Evolutionary conservation across 2,888 invertebrate species (phyloP).

Genomic region (Drosophila rubida): DNA sequence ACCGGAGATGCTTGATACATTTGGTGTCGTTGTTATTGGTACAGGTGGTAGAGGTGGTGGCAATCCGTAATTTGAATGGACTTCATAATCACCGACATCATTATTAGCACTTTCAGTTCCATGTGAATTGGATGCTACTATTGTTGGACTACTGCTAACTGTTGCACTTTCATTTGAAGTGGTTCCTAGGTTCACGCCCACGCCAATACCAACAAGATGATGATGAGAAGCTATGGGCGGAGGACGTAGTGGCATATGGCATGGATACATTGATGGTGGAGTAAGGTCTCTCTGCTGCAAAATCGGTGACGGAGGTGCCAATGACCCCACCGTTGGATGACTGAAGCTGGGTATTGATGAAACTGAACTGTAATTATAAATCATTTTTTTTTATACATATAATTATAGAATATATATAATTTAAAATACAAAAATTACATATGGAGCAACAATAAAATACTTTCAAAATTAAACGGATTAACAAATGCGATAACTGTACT

Average conservation of each 20-base stretch:
- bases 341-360: slow-evolving; percentile 83
- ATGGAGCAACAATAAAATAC: too few relatives aligned
- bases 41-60: slow-evolving; percentile 69
- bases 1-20: slow-evolving; percentile 11
- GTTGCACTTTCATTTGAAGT: slow-evolving; percentile 24
- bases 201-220: slow-evolving; percentile 44
- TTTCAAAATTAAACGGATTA: too few relatives aligned
- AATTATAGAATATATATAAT: too few relatives aligned
- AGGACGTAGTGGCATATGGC: slow-evolving; percentile 83
- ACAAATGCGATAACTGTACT: too few relatives aligned
- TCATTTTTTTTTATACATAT: not conserved
- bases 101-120: slow-evolving; percentile 18
- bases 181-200: slow-evolving; percentile 32
- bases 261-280: slow-evolving; percentile 84
- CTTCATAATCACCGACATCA: slow-evolving; percentile 53
- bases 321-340: slow-evolving; percentile 81
- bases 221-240: slow-evolving; percentile 76
- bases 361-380: slow-evolving; percentile 76
- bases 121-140: slow-evolving; percentile 32
- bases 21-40: slow-evolving; percentile 57
- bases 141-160: slow-evolving; percentile 29
- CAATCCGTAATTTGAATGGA: slow-evolving; percentile 81
- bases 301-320: slow-evolving; percentile 81
- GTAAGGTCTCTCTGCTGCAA: slow-evolving; percentile 82
- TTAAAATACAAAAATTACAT: too few relatives aligned